These are phyloP conservation scores for Silvanus unidentatus DNA, from an alignment of 2,888 invertebrate species.

Conservation along the genomic window DNA sequence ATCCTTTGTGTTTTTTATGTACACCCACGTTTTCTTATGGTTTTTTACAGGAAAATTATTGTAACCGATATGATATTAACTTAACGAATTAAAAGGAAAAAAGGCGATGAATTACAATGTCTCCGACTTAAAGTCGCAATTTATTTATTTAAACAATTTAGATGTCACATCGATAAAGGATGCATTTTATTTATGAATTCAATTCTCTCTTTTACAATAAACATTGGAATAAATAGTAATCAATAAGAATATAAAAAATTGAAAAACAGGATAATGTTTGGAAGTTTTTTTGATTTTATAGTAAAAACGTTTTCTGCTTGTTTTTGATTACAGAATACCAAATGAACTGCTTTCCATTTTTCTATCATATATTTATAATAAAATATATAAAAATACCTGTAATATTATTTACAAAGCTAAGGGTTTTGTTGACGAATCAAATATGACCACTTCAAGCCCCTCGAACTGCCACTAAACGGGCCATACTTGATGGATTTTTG, in stretches of 20 bases:
- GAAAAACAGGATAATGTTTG: constrained; percentile 7
- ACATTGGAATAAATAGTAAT: constrained; percentile 29
- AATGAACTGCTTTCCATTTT: neutral
- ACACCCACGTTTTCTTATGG: no score
- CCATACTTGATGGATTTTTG: constrained; percentile 8
- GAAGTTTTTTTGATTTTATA: no score
- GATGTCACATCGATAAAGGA: constrained; percentile 43
- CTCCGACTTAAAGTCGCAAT: neutral
- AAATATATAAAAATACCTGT: constrained; percentile 18
- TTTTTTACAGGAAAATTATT: no score
- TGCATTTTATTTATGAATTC: constrained; percentile 27
- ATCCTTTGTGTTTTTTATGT: no score
- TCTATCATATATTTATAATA: constrained; percentile 10
- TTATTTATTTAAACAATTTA: constrained; percentile 39
- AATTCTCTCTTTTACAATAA: constrained; percentile 29
- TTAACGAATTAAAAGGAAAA: no score
- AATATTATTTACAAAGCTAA: constrained; percentile 15
- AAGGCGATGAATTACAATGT: no score
- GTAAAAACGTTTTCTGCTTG: neutral
- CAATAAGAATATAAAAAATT: constrained; percentile 31
- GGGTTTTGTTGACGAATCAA: constrained; percentile 1
- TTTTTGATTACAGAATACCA: neutral
- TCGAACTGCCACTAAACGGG: neutral
- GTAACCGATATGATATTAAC: no score
- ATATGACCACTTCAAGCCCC: constrained; percentile 3